Evolutionary conservation across 1,140 invertebrate genomes (phyloP).

Genomic region (Drosophila watanabei): DNA sequence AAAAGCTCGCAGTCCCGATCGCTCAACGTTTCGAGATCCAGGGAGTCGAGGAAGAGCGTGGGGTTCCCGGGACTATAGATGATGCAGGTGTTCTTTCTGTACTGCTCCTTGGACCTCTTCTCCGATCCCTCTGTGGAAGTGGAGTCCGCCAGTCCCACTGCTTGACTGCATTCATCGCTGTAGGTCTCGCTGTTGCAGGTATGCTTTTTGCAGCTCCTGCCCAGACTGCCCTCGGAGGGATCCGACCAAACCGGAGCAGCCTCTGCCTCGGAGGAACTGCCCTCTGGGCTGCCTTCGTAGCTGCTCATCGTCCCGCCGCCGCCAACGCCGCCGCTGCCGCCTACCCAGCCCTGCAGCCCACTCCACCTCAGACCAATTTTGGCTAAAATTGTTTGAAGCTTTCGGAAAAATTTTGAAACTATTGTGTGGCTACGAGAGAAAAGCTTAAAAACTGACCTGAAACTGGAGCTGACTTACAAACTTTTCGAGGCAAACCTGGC

Average conservation of each 20-base stretch:
- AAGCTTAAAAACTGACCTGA: background rate
- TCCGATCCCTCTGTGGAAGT: background rate
- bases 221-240: background rate
- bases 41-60: slow-evolving; percentile 47
- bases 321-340: background rate
- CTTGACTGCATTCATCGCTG: background rate
- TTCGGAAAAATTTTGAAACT: slow-evolving; percentile 17
- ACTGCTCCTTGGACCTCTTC: background rate
- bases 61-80: slow-evolving; percentile 58
- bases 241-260: background rate
- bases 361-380: slow-evolving; percentile 19
- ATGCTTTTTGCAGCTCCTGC: background rate
- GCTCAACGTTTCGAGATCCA: slow-evolving; percentile 21
- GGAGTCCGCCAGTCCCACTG: background rate
- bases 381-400: background rate
- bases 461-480: too few species aligned
- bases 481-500: too few species aligned
- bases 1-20: slow-evolving; percentile 35
- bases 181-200: background rate
- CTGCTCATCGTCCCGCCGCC: background rate
- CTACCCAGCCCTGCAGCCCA: background rate
- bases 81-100: slow-evolving; percentile 48
- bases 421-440: background rate
- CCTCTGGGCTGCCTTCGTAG: background rate
- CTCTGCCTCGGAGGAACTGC: background rate